phyloP scores from a whole-genome alignment of 1,140 invertebrate genomes.

The Parapsyche elsis region DNA sequence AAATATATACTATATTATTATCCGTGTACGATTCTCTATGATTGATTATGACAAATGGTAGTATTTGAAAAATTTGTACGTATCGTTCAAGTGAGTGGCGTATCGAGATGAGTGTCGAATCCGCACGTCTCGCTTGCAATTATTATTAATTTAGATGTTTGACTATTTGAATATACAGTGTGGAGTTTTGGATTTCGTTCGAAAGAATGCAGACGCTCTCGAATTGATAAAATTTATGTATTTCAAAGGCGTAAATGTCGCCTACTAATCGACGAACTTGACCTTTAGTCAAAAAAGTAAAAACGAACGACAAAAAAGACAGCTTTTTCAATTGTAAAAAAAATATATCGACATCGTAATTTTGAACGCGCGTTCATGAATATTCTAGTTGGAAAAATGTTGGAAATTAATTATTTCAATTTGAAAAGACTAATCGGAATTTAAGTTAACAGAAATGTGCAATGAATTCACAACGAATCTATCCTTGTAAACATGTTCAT shows the following conservation, averaged over 20 bases:
- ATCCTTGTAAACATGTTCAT: too few relatives aligned
- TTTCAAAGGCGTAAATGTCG: background rate
- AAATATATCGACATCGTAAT: too few relatives aligned
- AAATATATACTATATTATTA: background rate
- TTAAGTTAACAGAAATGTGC: too few relatives aligned
- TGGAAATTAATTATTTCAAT: too few relatives aligned
- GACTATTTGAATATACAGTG: background rate
- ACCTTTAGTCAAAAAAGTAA: background rate
- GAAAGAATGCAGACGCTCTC: too few relatives aligned
- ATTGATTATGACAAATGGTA: conserved; percentile 32
- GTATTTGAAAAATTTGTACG: background rate
- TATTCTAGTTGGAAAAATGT: too few relatives aligned
- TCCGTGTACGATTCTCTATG: background rate
- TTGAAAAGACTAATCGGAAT: too few relatives aligned
- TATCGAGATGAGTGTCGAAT: background rate
- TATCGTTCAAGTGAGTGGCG: background rate
- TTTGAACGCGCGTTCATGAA: too few relatives aligned
- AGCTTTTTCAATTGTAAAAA: background rate
- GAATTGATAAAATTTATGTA: too few relatives aligned
- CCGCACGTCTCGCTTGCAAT: background rate
- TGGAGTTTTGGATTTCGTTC: too few relatives aligned
- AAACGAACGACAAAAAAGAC: background rate
- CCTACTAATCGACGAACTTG: conserved; percentile 2
- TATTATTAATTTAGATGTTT: background rate
- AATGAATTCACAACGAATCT: too few relatives aligned